Evolutionary conservation across 2,797 vertebrate species (phyloP).

Genomic region (Diplodus puntazzo): DNA sequence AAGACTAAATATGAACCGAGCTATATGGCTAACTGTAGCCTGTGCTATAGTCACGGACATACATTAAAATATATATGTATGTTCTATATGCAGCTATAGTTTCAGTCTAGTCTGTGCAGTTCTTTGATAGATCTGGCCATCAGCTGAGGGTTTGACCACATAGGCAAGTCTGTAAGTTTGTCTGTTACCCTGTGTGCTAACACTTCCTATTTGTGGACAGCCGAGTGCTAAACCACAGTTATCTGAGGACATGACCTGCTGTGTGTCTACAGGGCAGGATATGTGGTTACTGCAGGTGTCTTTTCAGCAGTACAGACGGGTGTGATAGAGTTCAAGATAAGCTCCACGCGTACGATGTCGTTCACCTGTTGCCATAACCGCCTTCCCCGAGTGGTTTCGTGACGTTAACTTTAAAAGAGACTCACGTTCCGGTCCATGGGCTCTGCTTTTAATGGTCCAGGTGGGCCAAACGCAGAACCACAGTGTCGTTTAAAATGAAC

Average conservation of each 20-base stretch:
- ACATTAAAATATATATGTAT: neutral
- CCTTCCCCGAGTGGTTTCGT: neutral
- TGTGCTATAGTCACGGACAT: neutral
- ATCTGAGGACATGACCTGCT: neutral
- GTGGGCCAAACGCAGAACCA: neutral
- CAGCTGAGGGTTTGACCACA: conserved; percentile 21
- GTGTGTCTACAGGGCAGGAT: neutral
- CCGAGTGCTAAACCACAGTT: conserved; percentile 24
- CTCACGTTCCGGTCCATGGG: neutral
- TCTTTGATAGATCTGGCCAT: conserved; percentile 6
- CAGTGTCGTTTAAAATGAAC: neutral
- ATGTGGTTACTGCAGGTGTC: conserved; percentile 11
- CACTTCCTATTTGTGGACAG: conserved; percentile 37
- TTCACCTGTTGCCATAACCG: conserved; percentile 9
- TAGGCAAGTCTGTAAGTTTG: neutral
- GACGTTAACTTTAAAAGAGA: neutral
- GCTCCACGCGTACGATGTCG: neutral
- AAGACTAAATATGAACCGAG: neutral
- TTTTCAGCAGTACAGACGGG: neutral
- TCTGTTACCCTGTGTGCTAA: conserved; percentile 11
- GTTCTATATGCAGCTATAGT: conserved; percentile 9
- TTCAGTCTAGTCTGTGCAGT: neutral
- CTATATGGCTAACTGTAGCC: neutral
- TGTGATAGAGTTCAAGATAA: neutral
- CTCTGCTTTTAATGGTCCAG: neutral